Conservation (phyloP, 1,140 invertebrate species). For the Drosophila ironensis region DNA sequence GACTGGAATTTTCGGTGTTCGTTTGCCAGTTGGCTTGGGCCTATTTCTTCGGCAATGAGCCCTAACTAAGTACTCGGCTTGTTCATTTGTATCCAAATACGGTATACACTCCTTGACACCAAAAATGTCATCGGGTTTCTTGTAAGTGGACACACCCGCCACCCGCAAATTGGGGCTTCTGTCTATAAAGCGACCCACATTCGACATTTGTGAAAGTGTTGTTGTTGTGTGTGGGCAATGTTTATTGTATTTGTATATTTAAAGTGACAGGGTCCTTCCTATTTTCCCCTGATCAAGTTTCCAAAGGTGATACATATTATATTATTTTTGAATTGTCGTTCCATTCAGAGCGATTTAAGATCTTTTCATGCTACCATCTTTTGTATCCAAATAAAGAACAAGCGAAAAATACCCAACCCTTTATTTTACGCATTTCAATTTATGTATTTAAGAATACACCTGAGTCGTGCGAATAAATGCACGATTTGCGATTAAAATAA, state of each 20-base stretch:
- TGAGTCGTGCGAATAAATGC: too few relatives aligned
- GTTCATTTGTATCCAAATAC: neutral
- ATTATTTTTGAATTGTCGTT: too few relatives aligned
- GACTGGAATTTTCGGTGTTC: neutral
- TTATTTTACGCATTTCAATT: too few relatives aligned
- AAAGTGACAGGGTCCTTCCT: neutral
- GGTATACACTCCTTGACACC: neutral
- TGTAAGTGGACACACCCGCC: neutral
- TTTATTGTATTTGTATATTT: neutral
- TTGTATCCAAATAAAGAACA: too few relatives aligned
- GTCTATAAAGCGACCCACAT: conserved; percentile 6
- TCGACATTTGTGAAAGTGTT: conserved; percentile 14
- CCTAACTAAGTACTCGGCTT: conserved; percentile 3
- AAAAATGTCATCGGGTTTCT: neutral
- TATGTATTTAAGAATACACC: too few relatives aligned
- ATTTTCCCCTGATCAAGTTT: too few relatives aligned
- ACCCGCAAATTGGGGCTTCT: conserved; percentile 9
- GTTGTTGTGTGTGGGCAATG: neutral
- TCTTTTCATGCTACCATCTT: too few relatives aligned
- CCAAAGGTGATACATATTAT: too few relatives aligned
- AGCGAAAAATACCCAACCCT: too few relatives aligned
- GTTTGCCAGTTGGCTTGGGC: neutral
- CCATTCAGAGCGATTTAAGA: too few relatives aligned
- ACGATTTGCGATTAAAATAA: too few relatives aligned
- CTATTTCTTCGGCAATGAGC: neutral